Percentiles rank a stretch among this genome's conserved stretches.
phyloP scores from a whole-genome alignment of 2,113 vertebrate species.

The zebrafish (Danio rerio) region GRCz12tu NC_133194.1:32351501-32352000 shows the following conservation, averaged over 20 bases:
- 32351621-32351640: background rate
- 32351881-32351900: background rate
- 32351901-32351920: slow-evolving; percentile 17
- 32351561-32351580: slow-evolving; percentile 6
- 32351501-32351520: background rate
- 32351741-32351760: slow-evolving; percentile 54
- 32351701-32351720: slow-evolving; percentile 37
- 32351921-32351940: slow-evolving; percentile 2
- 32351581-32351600: background rate
- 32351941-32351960: slow-evolving; percentile 5
- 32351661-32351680: background rate
- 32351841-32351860: slow-evolving; percentile 67
- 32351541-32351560: background rate
- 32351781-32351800: slow-evolving; percentile 54
- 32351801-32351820: slow-evolving; percentile 65
- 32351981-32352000: background rate
- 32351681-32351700: slow-evolving; percentile 27
- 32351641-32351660: background rate
- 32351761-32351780: slow-evolving; percentile 38
- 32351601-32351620: background rate
- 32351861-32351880: slow-evolving; percentile 42
- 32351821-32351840: slow-evolving; percentile 68
- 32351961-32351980: background rate
- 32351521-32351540: background rate
- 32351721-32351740: slow-evolving; percentile 36